These are phyloP conservation scores for Sipunculus nudus DNA, from an alignment of 2,888 invertebrate genomes.

Conservation along the genomic window DNA sequence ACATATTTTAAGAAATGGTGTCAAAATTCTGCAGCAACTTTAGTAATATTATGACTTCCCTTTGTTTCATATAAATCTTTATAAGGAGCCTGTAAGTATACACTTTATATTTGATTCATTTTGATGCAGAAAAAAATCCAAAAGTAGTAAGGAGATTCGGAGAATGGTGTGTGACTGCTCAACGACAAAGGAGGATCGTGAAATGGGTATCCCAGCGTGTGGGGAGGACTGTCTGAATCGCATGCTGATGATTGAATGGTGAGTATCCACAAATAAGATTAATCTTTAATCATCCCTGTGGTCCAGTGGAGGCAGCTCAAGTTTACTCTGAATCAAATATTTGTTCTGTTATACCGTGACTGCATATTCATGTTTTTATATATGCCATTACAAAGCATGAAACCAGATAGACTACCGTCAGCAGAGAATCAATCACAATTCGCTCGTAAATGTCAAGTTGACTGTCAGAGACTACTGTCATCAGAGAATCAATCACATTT, in stretches of 20 bases:
- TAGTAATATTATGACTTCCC: not conserved
- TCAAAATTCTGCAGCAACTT: not conserved
- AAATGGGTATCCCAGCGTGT: slow-evolving; percentile 85
- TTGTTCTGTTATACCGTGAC: no score
- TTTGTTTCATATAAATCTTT: not conserved
- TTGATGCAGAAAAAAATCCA: slow-evolving; percentile 68
- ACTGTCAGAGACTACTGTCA: no score
- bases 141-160: slow-evolving; percentile 86
- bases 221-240: slow-evolving; percentile 96
- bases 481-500: no score
- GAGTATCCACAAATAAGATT: no score
- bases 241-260: slow-evolving; percentile 98
- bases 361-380: no score
- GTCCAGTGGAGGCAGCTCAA: no score
- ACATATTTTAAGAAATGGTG: not conserved
- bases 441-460: no score
- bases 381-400: no score
- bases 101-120: not conserved
- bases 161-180: slow-evolving; percentile 97
- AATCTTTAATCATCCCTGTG: no score
- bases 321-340: no score
- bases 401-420: no score
- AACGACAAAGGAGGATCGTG: slow-evolving; percentile 86
- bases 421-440: no score
- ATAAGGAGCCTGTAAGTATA: not conserved